Base-by-base conservation (phyloP, 1,140 invertebrate species). In the Dendroctonus ponderosae region DNA sequence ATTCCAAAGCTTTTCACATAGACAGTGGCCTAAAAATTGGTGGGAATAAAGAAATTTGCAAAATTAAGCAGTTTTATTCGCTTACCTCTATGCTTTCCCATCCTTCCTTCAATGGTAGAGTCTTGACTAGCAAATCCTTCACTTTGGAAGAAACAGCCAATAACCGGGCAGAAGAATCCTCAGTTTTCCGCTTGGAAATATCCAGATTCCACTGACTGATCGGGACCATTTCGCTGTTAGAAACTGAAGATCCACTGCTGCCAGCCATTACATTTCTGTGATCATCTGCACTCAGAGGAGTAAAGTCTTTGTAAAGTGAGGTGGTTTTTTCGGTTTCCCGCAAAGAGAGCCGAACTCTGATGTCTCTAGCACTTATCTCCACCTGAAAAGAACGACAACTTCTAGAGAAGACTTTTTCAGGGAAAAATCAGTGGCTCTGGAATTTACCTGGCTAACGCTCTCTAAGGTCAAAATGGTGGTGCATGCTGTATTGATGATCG, bases 361-460 rank as follows among this genome's bases (percentile, higher is more conserved):
- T 87, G 70, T 90, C 89, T 65, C 84, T 84, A 5, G 88, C 88
- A 7, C 86, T 88, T 7, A 91, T 82, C 78, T 91, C 89, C 3
- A 85, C 81, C 72, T 85, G 76, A n/a, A 70, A 58, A 49, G 63
- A 52, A 68, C 59, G 8, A 3, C 26, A 26, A 63, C 11, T 52
- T 3, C 52, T 58, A 53, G 9, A 41, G 9, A 15, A 41, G 12
- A 54, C 53, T 26, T 41, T 8, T 54, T 39, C 11, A 15, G 44
- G 0, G 12, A 15, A n/a, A 50, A 52, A 65, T n/a, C 37, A 15
- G 12, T 46, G 12, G 11, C 44, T 26, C 6, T 59, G 9, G 8
- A 59, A 9, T 52, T 74, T 76, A 83, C 80, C 72, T 82, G 78
- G 62, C 84, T 89, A 39, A 88, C 85, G 7, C 87, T 84, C 68